These are phyloP conservation scores for Arrhopalites spinosus DNA, from an alignment of 2,888 invertebrate genomes.

Conservation along the genomic window DNA sequence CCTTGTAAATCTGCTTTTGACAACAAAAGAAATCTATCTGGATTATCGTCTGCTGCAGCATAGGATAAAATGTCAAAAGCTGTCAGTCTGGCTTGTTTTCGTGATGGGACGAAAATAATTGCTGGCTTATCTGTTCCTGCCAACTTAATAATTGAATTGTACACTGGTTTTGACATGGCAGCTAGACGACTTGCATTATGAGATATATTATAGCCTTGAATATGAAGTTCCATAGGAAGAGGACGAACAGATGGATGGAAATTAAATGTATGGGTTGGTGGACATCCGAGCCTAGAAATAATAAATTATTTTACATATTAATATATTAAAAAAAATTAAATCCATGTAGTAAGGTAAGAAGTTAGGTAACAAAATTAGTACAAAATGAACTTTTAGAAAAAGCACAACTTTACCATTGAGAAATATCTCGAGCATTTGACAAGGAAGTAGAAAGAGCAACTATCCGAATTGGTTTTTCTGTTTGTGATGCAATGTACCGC, in stretches of 20 bases:
- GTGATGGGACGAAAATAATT: conserved; percentile 87
- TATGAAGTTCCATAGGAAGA: conserved; percentile 90
- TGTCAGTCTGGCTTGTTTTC: conserved; percentile 88
- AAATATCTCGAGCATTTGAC: conserved; percentile 92
- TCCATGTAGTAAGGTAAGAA: too few relatives aligned
- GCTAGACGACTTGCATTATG: conserved; percentile 95
- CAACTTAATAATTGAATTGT: conserved; percentile 85
- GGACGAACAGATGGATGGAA: conserved; percentile 98
- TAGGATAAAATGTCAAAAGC: conserved; percentile 95
- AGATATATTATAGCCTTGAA: conserved; percentile 95
- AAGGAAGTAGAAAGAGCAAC: conserved; percentile 91
- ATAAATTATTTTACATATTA: too few relatives aligned
- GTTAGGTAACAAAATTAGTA: too few relatives aligned
- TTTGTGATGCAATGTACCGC: conserved; percentile 94
- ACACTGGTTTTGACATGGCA: conserved; percentile 97
- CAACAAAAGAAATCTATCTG: conserved; percentile 87
- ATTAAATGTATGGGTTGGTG: conserved; percentile 92
- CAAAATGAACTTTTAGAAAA: too few relatives aligned
- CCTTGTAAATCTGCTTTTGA: conserved; percentile 84
- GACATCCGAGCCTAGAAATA: conserved; percentile 90
- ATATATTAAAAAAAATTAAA: too few relatives aligned
- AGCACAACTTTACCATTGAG: too few relatives aligned
- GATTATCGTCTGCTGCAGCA: conserved; percentile 85
- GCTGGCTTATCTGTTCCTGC: conserved; percentile 79
- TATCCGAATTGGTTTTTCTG: conserved; percentile 85